Percentiles rank a stretch among this genome's conserved stretches.
Evolutionary conservation across 2,888 invertebrate species (phyloP).

Genomic region (Magallana nippona): DNA sequence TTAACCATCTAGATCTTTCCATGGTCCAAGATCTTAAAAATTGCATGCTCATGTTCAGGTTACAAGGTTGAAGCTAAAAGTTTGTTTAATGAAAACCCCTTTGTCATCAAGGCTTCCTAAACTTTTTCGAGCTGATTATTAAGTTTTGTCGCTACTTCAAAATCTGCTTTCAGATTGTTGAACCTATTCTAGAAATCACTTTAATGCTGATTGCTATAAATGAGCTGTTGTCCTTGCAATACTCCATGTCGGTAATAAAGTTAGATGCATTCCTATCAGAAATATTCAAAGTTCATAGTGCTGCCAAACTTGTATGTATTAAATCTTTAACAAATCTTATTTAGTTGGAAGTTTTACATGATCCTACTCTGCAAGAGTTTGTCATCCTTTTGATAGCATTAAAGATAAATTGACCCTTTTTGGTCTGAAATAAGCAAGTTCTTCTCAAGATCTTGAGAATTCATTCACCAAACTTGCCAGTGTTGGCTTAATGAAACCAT

Average conservation of each 20-base stretch:
- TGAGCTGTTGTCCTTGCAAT: too few species aligned
- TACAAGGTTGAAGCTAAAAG: slow-evolving; percentile 11
- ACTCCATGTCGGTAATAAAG: too few species aligned
- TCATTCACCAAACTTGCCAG: background rate
- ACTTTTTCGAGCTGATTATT: background rate
- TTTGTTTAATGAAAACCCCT: background rate
- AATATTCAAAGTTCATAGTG: too few species aligned
- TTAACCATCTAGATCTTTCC: slow-evolving; percentile 57
- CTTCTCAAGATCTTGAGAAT: background rate
- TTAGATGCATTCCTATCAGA: too few species aligned
- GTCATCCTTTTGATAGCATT: too few species aligned
- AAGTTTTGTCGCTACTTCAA: background rate
- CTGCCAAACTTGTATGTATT: too few species aligned
- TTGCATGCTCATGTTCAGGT: slow-evolving; percentile 25
- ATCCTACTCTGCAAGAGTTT: too few species aligned
- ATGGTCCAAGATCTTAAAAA: slow-evolving; percentile 48
- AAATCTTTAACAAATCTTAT: too few species aligned
- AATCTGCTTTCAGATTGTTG: background rate
- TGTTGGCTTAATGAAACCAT: background rate
- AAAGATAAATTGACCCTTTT: too few species aligned
- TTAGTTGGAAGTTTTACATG: too few species aligned
- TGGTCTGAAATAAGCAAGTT: background rate
- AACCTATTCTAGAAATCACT: background rate
- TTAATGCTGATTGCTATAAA: background rate
- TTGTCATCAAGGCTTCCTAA: background rate